These are phyloP conservation scores for Geophilus truncorum DNA, from an alignment of 2,888 invertebrate species.

Conservation along the genomic window DNA sequence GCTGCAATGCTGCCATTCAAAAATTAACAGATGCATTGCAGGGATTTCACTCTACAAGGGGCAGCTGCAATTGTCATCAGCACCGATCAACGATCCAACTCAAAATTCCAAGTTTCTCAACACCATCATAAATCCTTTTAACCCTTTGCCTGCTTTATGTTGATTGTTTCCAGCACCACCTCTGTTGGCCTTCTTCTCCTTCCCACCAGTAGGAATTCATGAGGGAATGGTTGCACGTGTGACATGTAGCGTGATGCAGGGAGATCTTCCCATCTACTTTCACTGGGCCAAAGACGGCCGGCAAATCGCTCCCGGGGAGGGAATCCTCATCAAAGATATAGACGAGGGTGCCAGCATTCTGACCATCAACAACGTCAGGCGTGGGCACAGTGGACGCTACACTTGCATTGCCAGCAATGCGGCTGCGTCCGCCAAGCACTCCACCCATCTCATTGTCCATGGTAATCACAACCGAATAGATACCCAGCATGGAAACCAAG, in stretches of 20 bases:
- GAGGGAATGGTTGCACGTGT: slow-evolving; percentile 20
- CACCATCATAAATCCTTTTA: not conserved
- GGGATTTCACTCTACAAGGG: too few relatives aligned
- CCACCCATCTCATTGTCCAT: slow-evolving; percentile 17
- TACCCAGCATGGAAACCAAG: not conserved
- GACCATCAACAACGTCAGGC: slow-evolving; percentile 6
- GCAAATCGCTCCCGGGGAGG: not conserved
- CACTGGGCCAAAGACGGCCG: not conserved
- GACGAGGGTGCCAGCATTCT: slow-evolving; percentile 19
- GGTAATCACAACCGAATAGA: not conserved
- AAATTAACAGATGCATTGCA: too few relatives aligned
- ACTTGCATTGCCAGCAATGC: slow-evolving; percentile 9
- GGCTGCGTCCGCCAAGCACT: not conserved
- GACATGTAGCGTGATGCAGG: slow-evolving; percentile 8
- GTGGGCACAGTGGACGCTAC: not conserved
- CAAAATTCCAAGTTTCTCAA: not conserved
- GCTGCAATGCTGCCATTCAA: too few relatives aligned
- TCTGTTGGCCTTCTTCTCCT: not conserved
- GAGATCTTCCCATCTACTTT: slow-evolving; percentile 18
- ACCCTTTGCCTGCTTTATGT: not conserved
- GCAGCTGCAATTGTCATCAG: too few relatives aligned
- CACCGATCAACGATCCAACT: not conserved
- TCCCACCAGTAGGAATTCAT: not conserved
- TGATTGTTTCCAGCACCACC: slow-evolving; percentile 27
- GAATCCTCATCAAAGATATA: not conserved